Evolutionary conservation across 2,113 vertebrate species (phyloP).

Genomic region (Chunga burmeisteri): DNA sequence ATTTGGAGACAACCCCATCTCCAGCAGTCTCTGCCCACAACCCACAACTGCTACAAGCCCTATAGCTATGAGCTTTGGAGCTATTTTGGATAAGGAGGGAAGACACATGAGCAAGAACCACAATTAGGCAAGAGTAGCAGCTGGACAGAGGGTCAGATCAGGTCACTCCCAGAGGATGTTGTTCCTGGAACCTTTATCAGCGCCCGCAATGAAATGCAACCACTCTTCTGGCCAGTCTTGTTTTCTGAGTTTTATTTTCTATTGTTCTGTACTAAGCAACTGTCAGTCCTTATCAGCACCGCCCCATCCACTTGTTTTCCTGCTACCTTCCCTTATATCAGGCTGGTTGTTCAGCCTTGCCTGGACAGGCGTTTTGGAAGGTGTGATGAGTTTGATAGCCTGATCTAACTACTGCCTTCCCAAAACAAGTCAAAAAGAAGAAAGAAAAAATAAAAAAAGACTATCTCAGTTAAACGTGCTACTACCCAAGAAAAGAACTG

Average conservation of each 20-base stretch:
- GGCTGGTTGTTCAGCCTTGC: background rate
- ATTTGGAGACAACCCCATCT: background rate
- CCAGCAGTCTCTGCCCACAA: background rate
- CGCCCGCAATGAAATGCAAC: background rate
- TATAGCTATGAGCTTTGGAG: background rate
- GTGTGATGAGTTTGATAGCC: background rate
- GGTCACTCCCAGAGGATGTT: conserved; percentile 1
- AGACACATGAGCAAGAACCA: background rate
- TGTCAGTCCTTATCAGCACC: conserved; percentile 13
- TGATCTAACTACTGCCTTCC: background rate
- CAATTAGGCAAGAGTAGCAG: background rate
- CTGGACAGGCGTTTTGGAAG: background rate
- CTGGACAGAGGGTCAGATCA: background rate
- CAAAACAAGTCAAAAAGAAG: background rate
- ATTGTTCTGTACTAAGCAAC: conserved; percentile 30
- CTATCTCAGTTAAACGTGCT: conserved; percentile 15
- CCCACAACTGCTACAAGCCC: background rate
- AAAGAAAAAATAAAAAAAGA: background rate
- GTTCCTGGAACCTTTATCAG: conserved; percentile 8
- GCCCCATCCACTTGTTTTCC: background rate
- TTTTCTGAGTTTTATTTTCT: conserved; percentile 19
- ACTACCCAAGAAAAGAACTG: background rate
- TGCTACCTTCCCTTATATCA: conserved; percentile 13
- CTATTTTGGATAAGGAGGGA: background rate
- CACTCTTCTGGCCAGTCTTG: background rate